A percentile compares a stretch with the other conserved stretches of the same genome.
Evolutionary conservation across 1,140 invertebrate species (phyloP).

Genomic region (Calephelis nemesis): DNA sequence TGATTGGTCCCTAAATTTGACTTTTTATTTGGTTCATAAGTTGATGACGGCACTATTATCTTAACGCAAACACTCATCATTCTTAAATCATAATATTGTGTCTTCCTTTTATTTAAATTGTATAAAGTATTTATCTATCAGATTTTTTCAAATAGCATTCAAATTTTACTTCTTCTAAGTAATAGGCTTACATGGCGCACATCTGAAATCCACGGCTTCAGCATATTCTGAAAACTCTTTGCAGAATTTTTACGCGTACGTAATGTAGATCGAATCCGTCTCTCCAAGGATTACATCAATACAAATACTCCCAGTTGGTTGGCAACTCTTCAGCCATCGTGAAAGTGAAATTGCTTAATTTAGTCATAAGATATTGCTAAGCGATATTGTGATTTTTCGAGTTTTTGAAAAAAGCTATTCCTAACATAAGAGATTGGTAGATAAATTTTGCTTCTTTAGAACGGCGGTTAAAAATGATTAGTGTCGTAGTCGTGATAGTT

Average conservation of each 20-base stretch:
- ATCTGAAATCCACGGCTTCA: not conserved
- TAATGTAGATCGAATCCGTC: not conserved
- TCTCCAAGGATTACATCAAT: not conserved
- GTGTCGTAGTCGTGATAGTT: conserved; percentile 27
- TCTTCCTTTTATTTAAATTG: no score
- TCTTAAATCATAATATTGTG: no score
- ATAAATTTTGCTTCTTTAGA: conserved; percentile 32
- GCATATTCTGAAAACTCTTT: conserved; percentile 9
- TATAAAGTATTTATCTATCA: no score
- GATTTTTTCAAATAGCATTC: no score
- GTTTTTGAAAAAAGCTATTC: conserved; percentile 2
- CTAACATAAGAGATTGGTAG: conserved; percentile 27
- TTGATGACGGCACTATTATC: no score
- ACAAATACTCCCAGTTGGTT: not conserved
- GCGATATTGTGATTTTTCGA: conserved; percentile 65
- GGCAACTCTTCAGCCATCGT: not conserved
- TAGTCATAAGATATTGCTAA: conserved; percentile 58
- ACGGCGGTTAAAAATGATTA: conserved; percentile 16
- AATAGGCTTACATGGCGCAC: not conserved
- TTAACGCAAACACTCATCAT: no score
- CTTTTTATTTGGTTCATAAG: no score
- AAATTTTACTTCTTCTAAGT: not conserved
- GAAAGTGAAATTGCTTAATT: not conserved
- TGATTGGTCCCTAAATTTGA: no score
- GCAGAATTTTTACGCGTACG: not conserved